These are phyloP conservation scores for Ispidina lecontei DNA, from an alignment of 2,797 vertebrate species.

Conservation along the genomic window DNA sequence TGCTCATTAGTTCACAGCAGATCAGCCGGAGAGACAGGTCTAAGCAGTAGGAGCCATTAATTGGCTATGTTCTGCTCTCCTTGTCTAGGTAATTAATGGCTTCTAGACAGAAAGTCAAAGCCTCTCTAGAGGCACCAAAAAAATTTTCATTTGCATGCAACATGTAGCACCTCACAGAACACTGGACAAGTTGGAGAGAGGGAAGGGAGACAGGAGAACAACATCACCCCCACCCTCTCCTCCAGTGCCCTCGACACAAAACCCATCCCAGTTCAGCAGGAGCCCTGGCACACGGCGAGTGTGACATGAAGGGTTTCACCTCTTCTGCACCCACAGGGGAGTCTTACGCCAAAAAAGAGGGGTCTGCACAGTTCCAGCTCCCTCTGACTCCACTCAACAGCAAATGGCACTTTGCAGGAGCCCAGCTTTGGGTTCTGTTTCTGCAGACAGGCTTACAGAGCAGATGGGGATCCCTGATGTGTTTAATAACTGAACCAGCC, in stretches of 20 bases:
- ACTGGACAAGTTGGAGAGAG: accelerated
- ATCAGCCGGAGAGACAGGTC: slow-evolving; percentile 21
- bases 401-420: not conserved
- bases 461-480: slow-evolving; percentile 41
- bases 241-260: not conserved
- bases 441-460: not conserved
- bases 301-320: not conserved
- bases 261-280: not conserved
- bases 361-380: not conserved
- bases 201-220: not conserved
- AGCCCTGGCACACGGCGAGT: not conserved
- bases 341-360: not conserved
- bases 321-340: not conserved
- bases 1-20: slow-evolving; percentile 33
- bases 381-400: not conserved
- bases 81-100: slow-evolving; percentile 57
- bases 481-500: slow-evolving; percentile 20
- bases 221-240: not conserved
- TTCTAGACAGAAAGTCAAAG: slow-evolving; percentile 59
- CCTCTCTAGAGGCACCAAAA: slow-evolving; percentile 37
- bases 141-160: not conserved
- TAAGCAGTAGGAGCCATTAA: slow-evolving; percentile 6
- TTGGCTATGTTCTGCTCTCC: slow-evolving; percentile 29
- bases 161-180: not conserved
- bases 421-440: not conserved